Evolutionary conservation across 2,888 invertebrate species (phyloP), one percentile per base, ranked within the genome.

Genomic region (Hipparchia sbordonii): DNA sequence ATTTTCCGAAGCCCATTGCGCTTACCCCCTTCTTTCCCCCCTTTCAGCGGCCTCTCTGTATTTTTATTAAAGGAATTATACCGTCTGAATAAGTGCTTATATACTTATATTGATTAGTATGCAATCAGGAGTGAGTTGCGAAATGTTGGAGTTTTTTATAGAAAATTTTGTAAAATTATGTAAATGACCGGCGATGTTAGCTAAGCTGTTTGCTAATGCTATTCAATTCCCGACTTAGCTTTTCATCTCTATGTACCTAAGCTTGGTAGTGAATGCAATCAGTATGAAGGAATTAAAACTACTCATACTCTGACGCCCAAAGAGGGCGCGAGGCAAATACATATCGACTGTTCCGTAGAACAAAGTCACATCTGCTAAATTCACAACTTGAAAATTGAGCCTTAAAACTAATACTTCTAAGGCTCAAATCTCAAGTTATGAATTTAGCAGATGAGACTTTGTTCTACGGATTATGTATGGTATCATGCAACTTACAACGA

Each of bases 21-120:
- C 88, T 88, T 87, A 79, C 86, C 83, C 86, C 89, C 83, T 79
- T 82, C 82, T 74, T 57, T 57, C 57, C 81, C 84, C 80, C 78
- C 86, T 82, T 82, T 82, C 82, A 85, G 86, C 85, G 85, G 84
- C 84, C 88, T 88, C 87, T 84, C 87, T 88, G 88, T 91, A 88
- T 92, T 92, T 93, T 93, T 92, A 93, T 86, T 92, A 92, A 92
- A 88, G 85, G 92, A 91, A 93, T 93, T 91, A 92, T 90, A 86
- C 87, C 87, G 88, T 90, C 87, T 89, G 91, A 89, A 89, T 92
- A 85, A 88, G 86, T 86, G 85, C 77, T 82, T 85, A 84, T 87
- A 85, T 91, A 89, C 89, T 92, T 91, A 89, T 90, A 91, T 91
- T 91, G 92, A 92, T 92, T 91, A 92, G 88, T 82, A 82, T 71